A percentile compares a stretch with the other conserved stretches of the same genome.
Conservation (phyloP, 2,797 vertebrate species). For the Lithobates sylvaticus region DNA sequence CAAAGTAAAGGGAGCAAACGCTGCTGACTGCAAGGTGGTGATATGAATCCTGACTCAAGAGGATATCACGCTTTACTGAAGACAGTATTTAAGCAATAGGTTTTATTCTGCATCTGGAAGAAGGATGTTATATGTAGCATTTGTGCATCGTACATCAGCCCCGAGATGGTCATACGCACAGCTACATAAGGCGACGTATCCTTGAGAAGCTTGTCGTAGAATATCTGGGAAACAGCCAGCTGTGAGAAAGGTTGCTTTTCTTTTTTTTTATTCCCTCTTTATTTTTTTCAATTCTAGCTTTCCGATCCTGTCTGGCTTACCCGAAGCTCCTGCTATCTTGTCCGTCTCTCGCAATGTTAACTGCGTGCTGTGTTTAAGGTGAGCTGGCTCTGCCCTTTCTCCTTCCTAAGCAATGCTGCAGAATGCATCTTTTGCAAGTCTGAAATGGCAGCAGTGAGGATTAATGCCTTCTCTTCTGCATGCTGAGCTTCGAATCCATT, state of each 20-base stretch:
- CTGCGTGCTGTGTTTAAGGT: constrained; percentile 91
- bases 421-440: constrained; percentile 76
- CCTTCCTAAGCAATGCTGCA: constrained; percentile 78
- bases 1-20: constrained; percentile 5
- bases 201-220: constrained; percentile 30
- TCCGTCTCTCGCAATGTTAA: constrained; percentile 91
- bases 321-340: constrained; percentile 77
- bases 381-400: constrained; percentile 81
- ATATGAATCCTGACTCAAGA: constrained; percentile 37
- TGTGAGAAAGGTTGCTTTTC: constrained; percentile 2
- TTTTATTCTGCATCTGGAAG: constrained; percentile 28
- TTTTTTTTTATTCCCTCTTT: constrained; percentile 2
- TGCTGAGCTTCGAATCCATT: constrained; percentile 84
- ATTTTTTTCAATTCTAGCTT: constrained; percentile 30
- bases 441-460: constrained; percentile 83
- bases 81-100: constrained; percentile 25
- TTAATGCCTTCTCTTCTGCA: constrained; percentile 79
- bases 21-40: constrained; percentile 29
- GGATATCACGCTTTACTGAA: constrained; percentile 38
- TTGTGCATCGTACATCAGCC: constrained; percentile 42
- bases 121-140: constrained; percentile 47
- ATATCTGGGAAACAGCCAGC: constrained; percentile 27
- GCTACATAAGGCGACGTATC: constrained; percentile 19
- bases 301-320: constrained; percentile 8
- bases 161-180: constrained; percentile 11